These are phyloP conservation scores for Drosophila pegasa DNA, from an alignment of 2,888 invertebrate genomes.

Conservation along the genomic window DNA sequence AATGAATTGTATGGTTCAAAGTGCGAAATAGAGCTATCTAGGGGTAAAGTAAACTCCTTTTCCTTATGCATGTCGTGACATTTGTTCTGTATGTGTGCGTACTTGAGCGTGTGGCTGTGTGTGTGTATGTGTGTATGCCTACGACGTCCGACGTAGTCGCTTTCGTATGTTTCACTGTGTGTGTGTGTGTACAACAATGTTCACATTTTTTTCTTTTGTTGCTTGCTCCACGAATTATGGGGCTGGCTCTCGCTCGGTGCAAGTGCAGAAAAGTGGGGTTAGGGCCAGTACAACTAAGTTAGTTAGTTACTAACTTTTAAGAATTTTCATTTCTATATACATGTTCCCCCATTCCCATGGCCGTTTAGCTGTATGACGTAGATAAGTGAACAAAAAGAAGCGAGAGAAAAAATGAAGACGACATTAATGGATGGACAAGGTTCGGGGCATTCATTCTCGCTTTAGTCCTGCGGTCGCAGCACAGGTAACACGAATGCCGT, in stretches of 20 bases:
- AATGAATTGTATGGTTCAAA: constrained; percentile 28
- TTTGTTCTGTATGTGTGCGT: constrained; percentile 65
- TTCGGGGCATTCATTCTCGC: constrained; percentile 30
- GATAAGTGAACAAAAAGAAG: constrained; percentile 8
- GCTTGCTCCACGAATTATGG: constrained; percentile 75
- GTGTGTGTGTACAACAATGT: constrained; percentile 74
- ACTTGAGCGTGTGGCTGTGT: constrained; percentile 40
- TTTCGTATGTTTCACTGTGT: constrained; percentile 38
- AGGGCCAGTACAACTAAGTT: constrained; percentile 49
- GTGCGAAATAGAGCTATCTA: constrained; percentile 43
- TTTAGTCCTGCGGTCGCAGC: constrained; percentile 52
- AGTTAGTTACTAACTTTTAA: constrained; percentile 33
- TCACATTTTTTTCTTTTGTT: constrained; percentile 74
- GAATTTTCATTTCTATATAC: neutral
- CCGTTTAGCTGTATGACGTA: neutral
- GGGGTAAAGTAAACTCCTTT: constrained; percentile 49
- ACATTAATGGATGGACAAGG: constrained; percentile 39
- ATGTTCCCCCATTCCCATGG: neutral
- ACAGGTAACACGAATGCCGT: constrained; percentile 63
- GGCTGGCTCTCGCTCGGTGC: constrained; percentile 66
- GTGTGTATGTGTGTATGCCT: constrained; percentile 47
- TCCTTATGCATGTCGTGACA: constrained; percentile 78
- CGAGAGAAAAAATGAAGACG: constrained; percentile 32
- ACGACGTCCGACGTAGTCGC: constrained; percentile 37
- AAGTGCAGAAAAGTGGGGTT: constrained; percentile 80